Conservation (phyloP, 2,113 vertebrate genomes). For the Engraulis encrasicolus region DNA sequence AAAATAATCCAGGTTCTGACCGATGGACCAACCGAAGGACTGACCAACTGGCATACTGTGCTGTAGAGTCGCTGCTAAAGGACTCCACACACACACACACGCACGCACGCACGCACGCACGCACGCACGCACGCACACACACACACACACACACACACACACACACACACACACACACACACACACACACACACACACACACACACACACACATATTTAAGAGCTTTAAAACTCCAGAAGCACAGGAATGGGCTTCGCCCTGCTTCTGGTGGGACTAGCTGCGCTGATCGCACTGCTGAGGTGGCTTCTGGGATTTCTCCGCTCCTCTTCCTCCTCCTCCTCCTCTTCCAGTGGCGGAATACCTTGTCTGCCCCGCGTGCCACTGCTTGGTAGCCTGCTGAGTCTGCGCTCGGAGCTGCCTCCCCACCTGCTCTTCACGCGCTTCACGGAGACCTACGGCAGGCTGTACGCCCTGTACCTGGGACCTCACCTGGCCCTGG, state of each 20-base stretch:
- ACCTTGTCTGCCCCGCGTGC: slow-evolving; percentile 69
- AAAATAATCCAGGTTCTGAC: too few relatives aligned
- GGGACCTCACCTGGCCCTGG: slow-evolving; percentile 71
- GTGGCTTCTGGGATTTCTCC: slow-evolving; percentile 6
- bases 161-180: too few relatives aligned
- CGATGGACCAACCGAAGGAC: too few relatives aligned
- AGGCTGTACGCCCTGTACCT: slow-evolving; percentile 67
- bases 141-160: too few relatives aligned
- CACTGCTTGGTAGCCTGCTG: slow-evolving; percentile 73
- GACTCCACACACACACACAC: too few relatives aligned
- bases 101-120: too few relatives aligned
- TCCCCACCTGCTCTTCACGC: slow-evolving; percentile 68
- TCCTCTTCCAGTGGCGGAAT: slow-evolving; percentile 24
- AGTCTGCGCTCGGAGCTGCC: slow-evolving; percentile 65
- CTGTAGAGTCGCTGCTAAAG: too few relatives aligned
- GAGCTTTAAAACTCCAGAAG: neutral
- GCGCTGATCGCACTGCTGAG: slow-evolving; percentile 3
- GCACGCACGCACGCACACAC: too few relatives aligned
- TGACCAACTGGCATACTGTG: too few relatives aligned
- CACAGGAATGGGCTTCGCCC: neutral
- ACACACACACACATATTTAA: slow-evolving; percentile 18
- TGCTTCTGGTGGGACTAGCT: neutral
- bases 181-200: slow-evolving; percentile 12
- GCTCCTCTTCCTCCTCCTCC: too few relatives aligned
- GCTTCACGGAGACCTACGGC: slow-evolving; percentile 59